Conservation (phyloP, 35 echinoderm and acorn worm species). For the Heliocidaris tuberculata region DNA sequence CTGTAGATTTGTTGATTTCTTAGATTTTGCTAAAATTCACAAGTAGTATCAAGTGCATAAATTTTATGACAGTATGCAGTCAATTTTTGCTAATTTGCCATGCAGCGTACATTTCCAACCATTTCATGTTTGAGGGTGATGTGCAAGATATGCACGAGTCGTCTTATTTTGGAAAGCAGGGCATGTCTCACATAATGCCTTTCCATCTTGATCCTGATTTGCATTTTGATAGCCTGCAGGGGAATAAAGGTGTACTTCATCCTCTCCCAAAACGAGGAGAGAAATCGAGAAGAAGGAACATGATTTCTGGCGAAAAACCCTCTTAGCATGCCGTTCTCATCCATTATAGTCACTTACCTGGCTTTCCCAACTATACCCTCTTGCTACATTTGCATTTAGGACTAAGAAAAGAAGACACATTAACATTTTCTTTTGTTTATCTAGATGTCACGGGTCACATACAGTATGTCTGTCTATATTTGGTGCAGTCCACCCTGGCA, state of each 20-base stretch:
- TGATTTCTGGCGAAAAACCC: background rate
- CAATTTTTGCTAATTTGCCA: background rate
- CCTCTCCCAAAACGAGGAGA: background rate
- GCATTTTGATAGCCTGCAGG: conserved; percentile 24
- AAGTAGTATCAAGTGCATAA: no score
- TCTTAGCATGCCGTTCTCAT: background rate
- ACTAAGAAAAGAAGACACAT: no score
- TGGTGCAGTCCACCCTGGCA: no score
- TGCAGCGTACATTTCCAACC: background rate
- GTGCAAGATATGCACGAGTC: background rate
- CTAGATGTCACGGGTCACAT: no score
- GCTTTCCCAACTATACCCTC: no score
- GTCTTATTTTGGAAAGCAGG: background rate
- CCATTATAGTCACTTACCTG: background rate
- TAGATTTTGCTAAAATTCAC: no score
- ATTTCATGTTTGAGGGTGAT: background rate
- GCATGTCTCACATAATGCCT: background rate
- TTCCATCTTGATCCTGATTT: background rate
- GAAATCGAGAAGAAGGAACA: background rate
- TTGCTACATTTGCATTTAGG: no score
- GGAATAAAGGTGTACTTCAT: conserved; percentile 28
- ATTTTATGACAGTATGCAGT: no score
- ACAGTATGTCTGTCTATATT: no score
- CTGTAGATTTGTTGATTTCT: background rate
- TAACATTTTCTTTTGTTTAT: no score